Evolutionary conservation across 37 sponge, comb jelly and placozoan species (phyloP).

Genomic region (Geodia barretti): DNA sequence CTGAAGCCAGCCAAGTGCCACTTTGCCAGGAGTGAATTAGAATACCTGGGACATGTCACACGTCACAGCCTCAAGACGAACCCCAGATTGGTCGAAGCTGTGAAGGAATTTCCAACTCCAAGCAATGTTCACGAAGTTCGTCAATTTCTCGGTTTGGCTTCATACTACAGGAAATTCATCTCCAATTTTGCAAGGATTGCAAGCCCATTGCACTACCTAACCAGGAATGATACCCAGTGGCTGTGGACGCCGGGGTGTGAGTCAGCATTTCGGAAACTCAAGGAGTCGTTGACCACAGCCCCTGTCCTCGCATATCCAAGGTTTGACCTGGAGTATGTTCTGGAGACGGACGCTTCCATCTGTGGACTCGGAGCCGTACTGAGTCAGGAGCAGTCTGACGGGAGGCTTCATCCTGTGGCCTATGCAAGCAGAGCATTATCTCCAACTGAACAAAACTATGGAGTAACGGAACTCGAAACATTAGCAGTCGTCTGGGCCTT

Average conservation of each 20-base stretch:
- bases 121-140: conserved; percentile 12
- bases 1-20: conserved; percentile 44
- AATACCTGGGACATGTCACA: conserved; percentile 32
- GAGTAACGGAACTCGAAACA: conserved; percentile 51
- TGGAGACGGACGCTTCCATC: conserved; percentile 39
- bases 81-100: neutral
- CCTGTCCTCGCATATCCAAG: conserved; percentile 35
- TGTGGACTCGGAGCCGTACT: conserved; percentile 37
- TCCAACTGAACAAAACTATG: conserved; percentile 37
- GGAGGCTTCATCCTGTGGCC: conserved; percentile 30
- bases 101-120: conserved; percentile 32
- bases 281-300: conserved; percentile 3
- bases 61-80: conserved; percentile 1
- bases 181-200: conserved; percentile 12
- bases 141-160: conserved; percentile 30
- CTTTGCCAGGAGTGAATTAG: neutral
- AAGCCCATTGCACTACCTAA: conserved; percentile 7
- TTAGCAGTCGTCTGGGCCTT: conserved; percentile 57
- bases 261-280: conserved; percentile 12
- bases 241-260: conserved; percentile 20
- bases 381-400: conserved; percentile 29
- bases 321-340: conserved; percentile 17
- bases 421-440: conserved; percentile 40
- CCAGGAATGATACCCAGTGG: conserved; percentile 3
- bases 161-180: conserved; percentile 33